Evolutionary conservation across 2,888 invertebrate species (phyloP).

Genomic region (Nomada goodeniana): DNA sequence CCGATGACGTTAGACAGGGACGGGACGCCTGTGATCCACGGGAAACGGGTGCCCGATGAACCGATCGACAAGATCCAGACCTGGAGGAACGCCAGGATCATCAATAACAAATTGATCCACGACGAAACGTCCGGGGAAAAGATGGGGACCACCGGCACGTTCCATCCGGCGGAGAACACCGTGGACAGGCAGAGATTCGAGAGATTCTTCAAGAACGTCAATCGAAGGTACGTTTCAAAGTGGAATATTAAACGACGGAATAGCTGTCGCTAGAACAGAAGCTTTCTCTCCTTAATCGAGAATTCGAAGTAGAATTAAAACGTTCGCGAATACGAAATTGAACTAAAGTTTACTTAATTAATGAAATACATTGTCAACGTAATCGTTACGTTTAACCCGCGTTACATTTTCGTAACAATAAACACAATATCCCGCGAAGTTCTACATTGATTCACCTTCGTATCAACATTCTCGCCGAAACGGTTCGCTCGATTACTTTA

Average conservation of each 20-base stretch:
- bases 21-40: conserved; percentile 92
- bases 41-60: conserved; percentile 93
- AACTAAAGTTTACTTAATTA: too few species aligned
- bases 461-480: too few species aligned
- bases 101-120: conserved; percentile 92
- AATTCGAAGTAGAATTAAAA: too few species aligned
- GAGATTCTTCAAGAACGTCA: conserved; percentile 79
- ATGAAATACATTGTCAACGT: too few species aligned
- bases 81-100: conserved; percentile 95
- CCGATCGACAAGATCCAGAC: conserved; percentile 91
- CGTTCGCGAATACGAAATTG: too few species aligned
- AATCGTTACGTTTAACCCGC: too few species aligned
- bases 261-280: too few species aligned
- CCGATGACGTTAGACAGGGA: conserved; percentile 88
- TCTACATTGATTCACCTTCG: too few species aligned
- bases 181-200: conserved; percentile 77
- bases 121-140: conserved; percentile 89
- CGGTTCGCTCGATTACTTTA: background rate
- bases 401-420: too few species aligned
- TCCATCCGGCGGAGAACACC: conserved; percentile 58
- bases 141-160: conserved; percentile 85
- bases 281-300: too few species aligned
- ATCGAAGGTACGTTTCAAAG: conserved; percentile 74
- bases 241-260: too few species aligned
- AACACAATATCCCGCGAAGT: too few species aligned